These are phyloP conservation scores for Gallinago nigripennis DNA, from an alignment of 2,797 vertebrate genomes.

Conservation along the genomic window DNA sequence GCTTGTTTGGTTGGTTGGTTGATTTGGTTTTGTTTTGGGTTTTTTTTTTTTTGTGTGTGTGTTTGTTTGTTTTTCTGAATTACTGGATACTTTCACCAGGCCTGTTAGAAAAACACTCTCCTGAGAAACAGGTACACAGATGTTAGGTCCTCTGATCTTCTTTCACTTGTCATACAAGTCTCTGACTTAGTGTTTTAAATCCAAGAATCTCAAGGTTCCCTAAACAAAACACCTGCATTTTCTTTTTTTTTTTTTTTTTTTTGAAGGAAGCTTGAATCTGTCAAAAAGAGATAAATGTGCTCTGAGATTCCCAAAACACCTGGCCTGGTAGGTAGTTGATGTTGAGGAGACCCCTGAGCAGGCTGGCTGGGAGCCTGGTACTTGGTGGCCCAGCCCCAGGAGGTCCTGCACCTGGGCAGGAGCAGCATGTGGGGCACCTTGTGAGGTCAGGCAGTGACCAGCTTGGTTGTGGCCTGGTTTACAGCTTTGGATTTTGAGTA, in stretches of 20 bases:
- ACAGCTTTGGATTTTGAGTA: not conserved
- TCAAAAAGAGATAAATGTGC: not conserved
- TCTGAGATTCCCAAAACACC: not conserved
- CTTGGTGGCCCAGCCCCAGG: not conserved
- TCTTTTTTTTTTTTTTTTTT: no score
- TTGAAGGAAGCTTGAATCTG: not conserved
- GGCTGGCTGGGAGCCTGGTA: not conserved
- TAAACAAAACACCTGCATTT: not conserved
- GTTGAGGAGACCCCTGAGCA: not conserved
- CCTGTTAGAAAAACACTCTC: not conserved
- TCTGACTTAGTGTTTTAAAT: not conserved
- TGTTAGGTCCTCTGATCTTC: not conserved
- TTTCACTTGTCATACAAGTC: not conserved
- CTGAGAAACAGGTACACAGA: rapidly evolving
- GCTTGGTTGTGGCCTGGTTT: not conserved
- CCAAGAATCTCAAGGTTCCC: not conserved
- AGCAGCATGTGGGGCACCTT: rapidly evolving
- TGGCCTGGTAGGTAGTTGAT: not conserved
- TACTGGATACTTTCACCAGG: not conserved
- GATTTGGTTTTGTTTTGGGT: not conserved
- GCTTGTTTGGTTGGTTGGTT: no score
- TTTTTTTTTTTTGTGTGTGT: not conserved
- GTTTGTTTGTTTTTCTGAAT: not conserved
- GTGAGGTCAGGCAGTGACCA: not conserved
- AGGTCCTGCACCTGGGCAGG: not conserved